Evolutionary conservation across 2,888 invertebrate genomes (phyloP).

Genomic region (Laothoe populi): DNA sequence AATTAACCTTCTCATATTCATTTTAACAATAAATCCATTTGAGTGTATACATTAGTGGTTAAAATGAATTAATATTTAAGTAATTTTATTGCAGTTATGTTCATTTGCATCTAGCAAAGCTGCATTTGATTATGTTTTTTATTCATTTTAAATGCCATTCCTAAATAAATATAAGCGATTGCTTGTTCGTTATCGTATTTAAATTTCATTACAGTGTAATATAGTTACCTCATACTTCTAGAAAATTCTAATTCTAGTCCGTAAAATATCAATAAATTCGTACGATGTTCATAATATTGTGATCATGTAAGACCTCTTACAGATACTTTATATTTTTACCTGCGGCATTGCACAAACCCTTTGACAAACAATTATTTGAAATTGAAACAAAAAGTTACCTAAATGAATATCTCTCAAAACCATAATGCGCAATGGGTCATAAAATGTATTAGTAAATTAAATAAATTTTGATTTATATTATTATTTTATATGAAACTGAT

Average conservation of each 20-base stretch:
- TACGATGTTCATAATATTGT: neutral
- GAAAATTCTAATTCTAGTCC: too few species aligned
- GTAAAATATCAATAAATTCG: too few species aligned
- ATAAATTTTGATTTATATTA: neutral
- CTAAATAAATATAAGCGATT: neutral
- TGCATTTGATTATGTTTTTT: conserved; percentile 14
- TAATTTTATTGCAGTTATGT: neutral
- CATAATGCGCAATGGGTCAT: neutral
- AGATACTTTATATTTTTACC: neutral
- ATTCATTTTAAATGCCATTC: conserved; percentile 10
- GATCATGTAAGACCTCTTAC: neutral
- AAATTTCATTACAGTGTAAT: neutral
- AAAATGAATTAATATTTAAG: conserved; percentile 6
- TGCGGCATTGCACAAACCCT: neutral
- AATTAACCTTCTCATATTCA: conserved; percentile 10
- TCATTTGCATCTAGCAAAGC: neutral
- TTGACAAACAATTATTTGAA: neutral
- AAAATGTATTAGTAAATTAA: neutral
- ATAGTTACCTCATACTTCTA: too few species aligned
- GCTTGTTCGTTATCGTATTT: neutral
- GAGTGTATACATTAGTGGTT: neutral
- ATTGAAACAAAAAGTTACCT: neutral
- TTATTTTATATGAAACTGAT: conserved; percentile 16
- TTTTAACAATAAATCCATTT: neutral
- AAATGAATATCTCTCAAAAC: neutral